These are phyloP conservation scores for Trematocara unimaculatum DNA, from an alignment of 2,113 vertebrate species.

Conservation along the genomic window DNA sequence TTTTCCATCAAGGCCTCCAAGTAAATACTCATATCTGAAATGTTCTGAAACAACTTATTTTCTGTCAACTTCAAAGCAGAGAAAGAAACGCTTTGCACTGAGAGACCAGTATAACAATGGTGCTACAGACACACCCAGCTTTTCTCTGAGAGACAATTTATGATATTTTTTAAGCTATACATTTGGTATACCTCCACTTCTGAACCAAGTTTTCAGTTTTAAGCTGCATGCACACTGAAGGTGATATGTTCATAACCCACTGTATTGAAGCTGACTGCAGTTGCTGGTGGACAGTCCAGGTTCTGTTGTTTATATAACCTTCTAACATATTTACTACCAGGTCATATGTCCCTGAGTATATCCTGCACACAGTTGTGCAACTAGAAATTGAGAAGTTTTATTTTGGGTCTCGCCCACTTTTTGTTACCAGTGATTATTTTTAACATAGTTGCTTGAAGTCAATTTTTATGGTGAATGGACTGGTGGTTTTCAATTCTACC, in stretches of 20 bases:
- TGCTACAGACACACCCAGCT: not conserved
- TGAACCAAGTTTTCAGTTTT: not conserved
- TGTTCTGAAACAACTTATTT: not conserved
- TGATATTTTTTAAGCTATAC: not conserved
- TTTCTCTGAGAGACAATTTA: not conserved
- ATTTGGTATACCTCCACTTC: not conserved
- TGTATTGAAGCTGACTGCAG: not conserved
- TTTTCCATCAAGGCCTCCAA: not conserved
- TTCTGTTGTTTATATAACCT: not conserved
- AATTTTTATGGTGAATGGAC: not conserved
- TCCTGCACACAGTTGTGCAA: not conserved
- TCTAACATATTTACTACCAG: not conserved
- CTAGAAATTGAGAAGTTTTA: not conserved
- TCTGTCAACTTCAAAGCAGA: not conserved
- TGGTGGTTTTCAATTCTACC: not conserved
- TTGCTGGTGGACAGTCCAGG: not conserved
- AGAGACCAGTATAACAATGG: not conserved
- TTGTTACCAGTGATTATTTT: not conserved
- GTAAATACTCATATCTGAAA: not conserved
- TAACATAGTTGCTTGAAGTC: not conserved
- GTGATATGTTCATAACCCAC: not conserved
- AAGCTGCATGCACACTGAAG: not conserved
- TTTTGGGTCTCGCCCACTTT: not conserved
- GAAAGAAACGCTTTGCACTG: not conserved
- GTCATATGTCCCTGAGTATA: not conserved